These are phyloP conservation scores for Zoanthus gigantus DNA, from an alignment of 92 coral and sea anemone genomes.

Conservation along the genomic window DNA sequence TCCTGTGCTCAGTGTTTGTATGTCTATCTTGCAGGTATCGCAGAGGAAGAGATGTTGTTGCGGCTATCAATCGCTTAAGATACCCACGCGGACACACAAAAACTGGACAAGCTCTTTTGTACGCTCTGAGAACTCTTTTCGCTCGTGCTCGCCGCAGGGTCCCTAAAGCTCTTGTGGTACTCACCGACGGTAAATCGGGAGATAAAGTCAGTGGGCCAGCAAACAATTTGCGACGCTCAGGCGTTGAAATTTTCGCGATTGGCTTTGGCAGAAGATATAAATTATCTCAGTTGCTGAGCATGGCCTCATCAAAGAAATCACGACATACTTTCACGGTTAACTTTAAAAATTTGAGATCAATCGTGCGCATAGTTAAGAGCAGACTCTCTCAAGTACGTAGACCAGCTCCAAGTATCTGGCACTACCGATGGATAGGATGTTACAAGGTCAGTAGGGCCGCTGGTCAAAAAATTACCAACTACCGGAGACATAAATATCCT, in stretches of 20 bases:
- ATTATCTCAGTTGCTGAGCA: conserved; percentile 32
- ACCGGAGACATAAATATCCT: conserved; percentile 57
- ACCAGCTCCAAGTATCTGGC: conserved; percentile 1
- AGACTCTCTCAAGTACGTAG: conserved; percentile 57
- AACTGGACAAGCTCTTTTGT: conserved; percentile 78
- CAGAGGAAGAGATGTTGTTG: conserved; percentile 58
- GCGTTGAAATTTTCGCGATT: conserved; percentile 40
- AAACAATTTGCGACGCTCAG: conserved; percentile 50
- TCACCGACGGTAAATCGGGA: conserved; percentile 51
- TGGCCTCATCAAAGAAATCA: conserved; percentile 40
- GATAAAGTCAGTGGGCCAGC: conserved; percentile 57
- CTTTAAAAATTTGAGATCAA: conserved; percentile 54
- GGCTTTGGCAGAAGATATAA: conserved; percentile 51
- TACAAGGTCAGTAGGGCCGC: conserved; percentile 74
- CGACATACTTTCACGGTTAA: conserved; percentile 52
- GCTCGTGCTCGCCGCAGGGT: conserved; percentile 55
- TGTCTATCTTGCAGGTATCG: conserved; percentile 34
- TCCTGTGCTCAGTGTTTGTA: not conserved
- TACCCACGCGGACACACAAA: conserved; percentile 84
- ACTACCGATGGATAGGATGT: conserved; percentile 81
- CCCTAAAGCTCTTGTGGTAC: conserved; percentile 53
- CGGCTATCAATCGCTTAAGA: conserved; percentile 76
- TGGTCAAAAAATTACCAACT: conserved; percentile 56
- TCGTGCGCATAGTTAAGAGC: conserved; percentile 62
- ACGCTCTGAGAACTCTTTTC: conserved; percentile 65